Evolutionary conservation across 2,797 vertebrate species (phyloP).

Genomic region (Anomalospiza imberbis): DNA sequence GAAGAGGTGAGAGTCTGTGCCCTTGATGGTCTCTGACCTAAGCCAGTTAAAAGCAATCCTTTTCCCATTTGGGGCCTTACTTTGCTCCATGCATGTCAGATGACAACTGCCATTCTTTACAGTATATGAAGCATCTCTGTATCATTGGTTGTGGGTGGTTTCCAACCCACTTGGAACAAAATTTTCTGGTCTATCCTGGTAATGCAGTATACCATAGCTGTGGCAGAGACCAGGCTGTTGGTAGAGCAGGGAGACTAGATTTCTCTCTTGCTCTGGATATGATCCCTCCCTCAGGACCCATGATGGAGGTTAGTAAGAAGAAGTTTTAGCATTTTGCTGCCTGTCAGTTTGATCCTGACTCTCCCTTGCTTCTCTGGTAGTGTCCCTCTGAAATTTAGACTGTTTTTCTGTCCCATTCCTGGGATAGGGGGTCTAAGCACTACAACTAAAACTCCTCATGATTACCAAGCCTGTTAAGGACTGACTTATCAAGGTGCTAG

Average conservation of each 20-base stretch:
- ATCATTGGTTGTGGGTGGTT: background rate
- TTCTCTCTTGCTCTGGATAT: background rate
- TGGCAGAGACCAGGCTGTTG: background rate
- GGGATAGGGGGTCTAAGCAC: background rate
- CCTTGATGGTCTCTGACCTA: background rate
- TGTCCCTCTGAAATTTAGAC: background rate
- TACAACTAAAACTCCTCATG: background rate
- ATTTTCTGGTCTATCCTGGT: background rate
- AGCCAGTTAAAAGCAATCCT: background rate
- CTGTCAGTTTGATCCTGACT: background rate
- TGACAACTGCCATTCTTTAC: background rate
- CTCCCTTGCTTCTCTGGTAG: background rate
- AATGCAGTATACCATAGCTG: background rate
- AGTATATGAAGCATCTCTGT: background rate
- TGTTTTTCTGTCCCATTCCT: background rate
- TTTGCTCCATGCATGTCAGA: background rate
- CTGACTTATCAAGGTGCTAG: background rate
- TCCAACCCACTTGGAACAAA: background rate
- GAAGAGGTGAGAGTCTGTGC: background rate
- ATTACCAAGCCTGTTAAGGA: background rate
- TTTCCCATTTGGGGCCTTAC: background rate
- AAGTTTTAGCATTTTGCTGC: background rate
- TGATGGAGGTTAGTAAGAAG: background rate
- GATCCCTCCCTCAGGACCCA: background rate
- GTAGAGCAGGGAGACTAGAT: background rate